Evolutionary conservation across 2,888 invertebrate genomes (phyloP), one percentile per base, ranked within the genome.

Genomic region (Phalangium opilio): DNA sequence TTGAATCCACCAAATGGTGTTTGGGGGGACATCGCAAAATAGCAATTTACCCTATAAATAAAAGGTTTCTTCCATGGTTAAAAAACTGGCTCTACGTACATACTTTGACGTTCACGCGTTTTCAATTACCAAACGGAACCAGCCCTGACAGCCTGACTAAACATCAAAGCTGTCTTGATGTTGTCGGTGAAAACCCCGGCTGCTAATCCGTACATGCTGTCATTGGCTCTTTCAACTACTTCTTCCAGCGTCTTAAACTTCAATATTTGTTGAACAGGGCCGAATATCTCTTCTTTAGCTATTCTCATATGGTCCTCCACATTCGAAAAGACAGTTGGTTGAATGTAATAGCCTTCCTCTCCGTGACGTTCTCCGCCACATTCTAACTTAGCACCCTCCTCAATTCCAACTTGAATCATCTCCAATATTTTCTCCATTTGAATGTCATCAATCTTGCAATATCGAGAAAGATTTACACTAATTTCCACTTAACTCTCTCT

Each of bases 1-100:
- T 85, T 87, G 67, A 76, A 89, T 38, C 89, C 89, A 45, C 89
- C 89, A 63, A 89, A 89, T 12, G 89, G 87, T 38, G 82, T 79
- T 64, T 86, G 85, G 2, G 79, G 70, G 11, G 73, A 65, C 2
- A 79, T 72, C 42, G 75, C 73, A 59, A 55, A 54, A 47, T 46
- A 54, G 21, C 52, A 52, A 35, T 52, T 52, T 2, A 52, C 49
- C 52, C 52, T 52, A 27, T 18, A 10, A 14, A 40, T 21, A 32
- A 3, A 46, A n/a, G n/a, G n/a, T n/a, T n/a, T n/a, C n/a, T n/a
- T n/a, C n/a, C n/a, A n/a, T n/a, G n/a, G n/a, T n/a, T n/a, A n/a
- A n/a, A n/a, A n/a, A n/a, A n/a, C n/a, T n/a, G n/a, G n/a, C n/a
- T n/a, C n/a, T n/a, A n/a, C n/a, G n/a, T n/a, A n/a, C n/a, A n/a